phyloP scores from a whole-genome alignment of 2,797 vertebrate genomes.

The Artibeus lituratus region DNA sequence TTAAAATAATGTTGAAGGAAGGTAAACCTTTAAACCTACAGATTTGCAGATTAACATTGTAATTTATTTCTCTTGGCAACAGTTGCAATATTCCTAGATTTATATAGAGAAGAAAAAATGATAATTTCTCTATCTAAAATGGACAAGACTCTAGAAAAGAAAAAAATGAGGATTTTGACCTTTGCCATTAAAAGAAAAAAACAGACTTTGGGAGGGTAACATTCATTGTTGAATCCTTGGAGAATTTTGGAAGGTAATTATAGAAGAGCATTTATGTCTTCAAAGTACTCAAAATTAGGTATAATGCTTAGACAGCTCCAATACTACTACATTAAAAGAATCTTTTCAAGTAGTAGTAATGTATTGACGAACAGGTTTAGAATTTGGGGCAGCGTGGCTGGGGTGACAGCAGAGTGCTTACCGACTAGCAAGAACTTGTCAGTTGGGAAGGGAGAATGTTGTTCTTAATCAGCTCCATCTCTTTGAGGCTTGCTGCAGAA shows the following conservation, averaged over 20 bases:
- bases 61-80: constrained; percentile 69
- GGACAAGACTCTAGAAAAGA: constrained; percentile 2
- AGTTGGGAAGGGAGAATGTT: not conserved
- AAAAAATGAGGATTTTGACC: constrained; percentile 38
- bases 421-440: not conserved
- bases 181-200: constrained; percentile 46
- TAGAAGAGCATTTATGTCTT: constrained; percentile 21
- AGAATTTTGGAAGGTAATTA: constrained; percentile 53
- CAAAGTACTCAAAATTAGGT: constrained; percentile 23
- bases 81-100: constrained; percentile 36
- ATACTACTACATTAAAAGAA: not conserved
- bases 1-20: constrained; percentile 59
- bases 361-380: not conserved
- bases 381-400: not conserved
- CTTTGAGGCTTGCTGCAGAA: not conserved
- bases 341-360: not conserved
- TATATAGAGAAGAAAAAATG: constrained; percentile 48
- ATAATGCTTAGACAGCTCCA: not conserved
- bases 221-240: not conserved
- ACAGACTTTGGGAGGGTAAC: constrained; percentile 6
- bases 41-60: constrained; percentile 51
- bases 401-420: not conserved
- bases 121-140: constrained; percentile 57
- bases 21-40: constrained; percentile 56
- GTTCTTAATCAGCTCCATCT: not conserved